phyloP scores from a whole-genome alignment of 2,113 vertebrate genomes.

The Pseudopipra pipra region DNA sequence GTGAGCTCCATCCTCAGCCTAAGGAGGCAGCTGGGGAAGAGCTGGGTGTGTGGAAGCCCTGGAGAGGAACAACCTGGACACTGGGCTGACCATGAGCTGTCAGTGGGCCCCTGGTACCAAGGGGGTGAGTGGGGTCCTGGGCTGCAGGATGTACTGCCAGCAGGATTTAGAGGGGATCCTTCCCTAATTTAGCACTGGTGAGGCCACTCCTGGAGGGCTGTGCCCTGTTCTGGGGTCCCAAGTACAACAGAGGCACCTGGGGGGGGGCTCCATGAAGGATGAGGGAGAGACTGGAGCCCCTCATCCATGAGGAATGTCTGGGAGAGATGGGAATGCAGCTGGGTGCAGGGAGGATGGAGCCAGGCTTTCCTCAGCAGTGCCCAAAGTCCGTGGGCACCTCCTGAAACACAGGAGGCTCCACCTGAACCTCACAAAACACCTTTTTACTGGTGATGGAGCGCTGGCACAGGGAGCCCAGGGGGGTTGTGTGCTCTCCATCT shows the following conservation, averaged over 20 bases:
- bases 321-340: neutral
- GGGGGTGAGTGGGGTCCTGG: neutral
- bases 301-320: accelerated
- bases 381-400: neutral
- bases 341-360: neutral
- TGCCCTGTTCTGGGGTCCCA: neutral
- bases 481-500: neutral
- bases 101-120: neutral
- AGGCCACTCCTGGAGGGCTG: neutral
- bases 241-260: accelerated
- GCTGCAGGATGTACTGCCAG: neutral
- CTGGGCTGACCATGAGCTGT: accelerated
- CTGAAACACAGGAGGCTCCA: neutral
- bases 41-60: accelerated
- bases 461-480: neutral
- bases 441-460: neutral
- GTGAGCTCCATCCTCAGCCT: neutral
- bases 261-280: accelerated
- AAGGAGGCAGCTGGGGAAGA: too few species aligned
- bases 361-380: neutral
- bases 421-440: neutral
- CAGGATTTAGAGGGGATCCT: neutral
- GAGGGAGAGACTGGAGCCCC: neutral
- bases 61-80: neutral
- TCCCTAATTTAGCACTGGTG: neutral